These are phyloP conservation scores for Leguminivora glycinivorella DNA, from an alignment of 1,140 invertebrate genomes.

Conservation along the genomic window DNA sequence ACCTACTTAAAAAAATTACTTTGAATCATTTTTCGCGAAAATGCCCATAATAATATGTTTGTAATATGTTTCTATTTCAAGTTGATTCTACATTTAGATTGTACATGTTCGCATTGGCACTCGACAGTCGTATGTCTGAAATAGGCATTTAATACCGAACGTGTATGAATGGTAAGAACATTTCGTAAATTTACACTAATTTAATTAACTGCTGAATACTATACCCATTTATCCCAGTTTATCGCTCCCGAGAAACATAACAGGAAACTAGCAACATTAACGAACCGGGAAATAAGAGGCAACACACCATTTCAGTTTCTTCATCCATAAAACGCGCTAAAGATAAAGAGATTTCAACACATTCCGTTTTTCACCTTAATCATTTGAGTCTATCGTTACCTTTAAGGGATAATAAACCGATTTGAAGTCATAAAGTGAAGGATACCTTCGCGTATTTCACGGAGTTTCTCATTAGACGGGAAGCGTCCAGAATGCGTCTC, in stretches of 20 bases:
- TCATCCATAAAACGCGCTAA: not conserved
- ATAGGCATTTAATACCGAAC: too few species aligned
- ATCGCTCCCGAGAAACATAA: not conserved
- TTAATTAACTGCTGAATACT: too few species aligned
- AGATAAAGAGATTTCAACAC: constrained; percentile 3
- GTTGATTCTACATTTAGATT: too few species aligned
- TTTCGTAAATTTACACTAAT: too few species aligned
- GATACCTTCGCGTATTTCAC: constrained; percentile 10
- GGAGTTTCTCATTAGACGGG: not conserved
- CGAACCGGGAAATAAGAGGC: not conserved
- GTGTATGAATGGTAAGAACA: too few species aligned
- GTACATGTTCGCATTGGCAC: too few species aligned
- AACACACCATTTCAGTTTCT: not conserved
- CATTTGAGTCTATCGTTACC: not conserved
- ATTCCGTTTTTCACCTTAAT: not conserved
- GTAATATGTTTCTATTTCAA: too few species aligned
- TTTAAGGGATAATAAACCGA: constrained; percentile 18
- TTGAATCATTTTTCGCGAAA: too few species aligned
- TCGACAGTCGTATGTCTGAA: too few species aligned
- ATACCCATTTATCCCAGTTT: too few species aligned
- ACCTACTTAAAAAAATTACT: too few species aligned
- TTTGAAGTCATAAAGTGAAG: constrained; percentile 6
- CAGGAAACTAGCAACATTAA: not conserved
- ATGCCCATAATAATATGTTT: too few species aligned
- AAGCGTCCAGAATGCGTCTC: constrained; percentile 12